These are phyloP conservation scores for Lucinisca nassula DNA, from an alignment of 2,888 invertebrate genomes.

Conservation along the genomic window DNA sequence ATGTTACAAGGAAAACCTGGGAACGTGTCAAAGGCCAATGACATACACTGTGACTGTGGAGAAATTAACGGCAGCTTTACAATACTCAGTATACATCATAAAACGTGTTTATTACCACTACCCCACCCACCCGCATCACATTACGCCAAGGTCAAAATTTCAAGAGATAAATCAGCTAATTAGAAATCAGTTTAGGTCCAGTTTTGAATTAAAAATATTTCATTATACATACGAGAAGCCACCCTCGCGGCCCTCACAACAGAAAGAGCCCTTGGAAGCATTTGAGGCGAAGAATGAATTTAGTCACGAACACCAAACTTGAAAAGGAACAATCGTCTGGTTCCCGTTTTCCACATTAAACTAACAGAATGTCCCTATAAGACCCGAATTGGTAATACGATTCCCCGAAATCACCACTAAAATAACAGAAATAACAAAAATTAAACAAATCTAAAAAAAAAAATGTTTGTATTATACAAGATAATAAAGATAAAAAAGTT, in stretches of 20 bases:
- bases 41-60: too few species aligned
- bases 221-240: not conserved
- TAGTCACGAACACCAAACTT: not conserved
- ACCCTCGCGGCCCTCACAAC: not conserved
- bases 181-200: not conserved
- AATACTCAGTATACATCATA: too few species aligned
- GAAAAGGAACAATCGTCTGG: not conserved
- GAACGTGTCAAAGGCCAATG: too few species aligned
- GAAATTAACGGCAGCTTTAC: too few species aligned
- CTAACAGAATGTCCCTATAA: too few species aligned
- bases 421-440: too few species aligned
- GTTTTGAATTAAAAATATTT: not conserved
- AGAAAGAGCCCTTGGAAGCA: not conserved
- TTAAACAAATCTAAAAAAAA: too few species aligned
- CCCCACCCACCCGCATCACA: not conserved
- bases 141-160: not conserved
- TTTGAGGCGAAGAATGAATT: not conserved
- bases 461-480: too few species aligned
- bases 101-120: not conserved
- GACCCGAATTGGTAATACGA: too few species aligned
- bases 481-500: too few species aligned
- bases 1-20: too few species aligned
- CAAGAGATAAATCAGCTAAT: not conserved
- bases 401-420: too few species aligned
- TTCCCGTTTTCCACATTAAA: not conserved